Base-by-base conservation (phyloP, 2,888 invertebrate species). In the Lepetodrilus schrolli region DNA sequence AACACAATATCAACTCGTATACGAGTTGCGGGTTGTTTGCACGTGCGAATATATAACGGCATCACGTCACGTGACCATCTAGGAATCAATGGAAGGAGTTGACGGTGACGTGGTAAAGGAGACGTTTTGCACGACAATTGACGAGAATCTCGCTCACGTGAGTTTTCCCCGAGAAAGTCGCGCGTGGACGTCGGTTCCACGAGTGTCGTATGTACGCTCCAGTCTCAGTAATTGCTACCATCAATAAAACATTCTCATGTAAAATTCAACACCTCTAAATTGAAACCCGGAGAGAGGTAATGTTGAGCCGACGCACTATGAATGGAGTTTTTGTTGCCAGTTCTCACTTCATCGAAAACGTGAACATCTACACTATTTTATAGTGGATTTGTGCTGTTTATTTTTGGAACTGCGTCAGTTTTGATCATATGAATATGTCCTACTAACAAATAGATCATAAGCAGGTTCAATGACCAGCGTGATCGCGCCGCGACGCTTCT, bases 241-340 rank as follows among this genome's bases (percentile, higher is more conserved):
- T 74, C 70, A 74, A 74, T 74, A 49, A 74, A 70, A 70, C 74
- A 70, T 48, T n/a, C 70, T 75, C 75, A 75, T 75, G 75, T 72
- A 75, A 75, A 75, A 75, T 75, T 72, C 75, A 75, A 69, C 72
- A 72, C 66, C 23, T 20, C 72, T 72, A 72, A 75, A 75, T 75
- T 75, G 75, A 75, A 75, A 75, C 68, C 72, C 58, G 69, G 58
- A 58, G 58, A 26, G 58, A 30, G 58, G 58, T 58, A 30, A 58
- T 58, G 58, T 58, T 34, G 30, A 34, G 34, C 30, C 30, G 58
- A 30, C 58, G 58, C 30, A 23, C 30, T 58, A 58, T 58, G 58
- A 58, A 58, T 58, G 58, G 58, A n/a, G 26, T 58, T 58, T 58
- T 58, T 58, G 58, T 58, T 70, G 49, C 65, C 70, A 48, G 66